phyloP scores from a whole-genome alignment of 2,888 invertebrate genomes.

The Chrysomela aeneicollis region DNA sequence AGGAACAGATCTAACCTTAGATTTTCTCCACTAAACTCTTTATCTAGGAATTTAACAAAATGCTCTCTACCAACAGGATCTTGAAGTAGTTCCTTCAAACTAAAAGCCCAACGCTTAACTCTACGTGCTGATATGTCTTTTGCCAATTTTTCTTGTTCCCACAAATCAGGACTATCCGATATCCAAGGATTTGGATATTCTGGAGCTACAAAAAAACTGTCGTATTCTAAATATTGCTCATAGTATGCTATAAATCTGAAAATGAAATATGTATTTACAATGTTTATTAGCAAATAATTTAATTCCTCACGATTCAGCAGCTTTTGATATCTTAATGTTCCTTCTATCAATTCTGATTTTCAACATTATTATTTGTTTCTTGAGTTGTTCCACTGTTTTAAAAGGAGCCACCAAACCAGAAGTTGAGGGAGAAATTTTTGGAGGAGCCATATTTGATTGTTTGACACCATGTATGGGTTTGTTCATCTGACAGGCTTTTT shows the following conservation, averaged over 20 bases:
- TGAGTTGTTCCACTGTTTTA: conserved; percentile 60
- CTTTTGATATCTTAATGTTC: conserved; percentile 91
- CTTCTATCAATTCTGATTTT: conserved; percentile 83
- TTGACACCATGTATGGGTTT: conserved; percentile 61
- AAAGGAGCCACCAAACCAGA: conserved; percentile 54
- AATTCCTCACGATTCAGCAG: conserved; percentile 86
- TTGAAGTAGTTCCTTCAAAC: conserved; percentile 90
- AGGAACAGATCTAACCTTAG: conserved; percentile 75
- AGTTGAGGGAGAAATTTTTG: conserved; percentile 66
- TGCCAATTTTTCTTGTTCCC: conserved; percentile 95
- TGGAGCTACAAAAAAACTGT: conserved; percentile 90
- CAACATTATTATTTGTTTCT: conserved; percentile 76
- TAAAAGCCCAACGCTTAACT: conserved; percentile 97
- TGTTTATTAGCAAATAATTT: neutral
- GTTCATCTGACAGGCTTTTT: conserved; percentile 84
- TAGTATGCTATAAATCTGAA: conserved; percentile 86
- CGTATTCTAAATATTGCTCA: conserved; percentile 96
- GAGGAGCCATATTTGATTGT: conserved; percentile 62
- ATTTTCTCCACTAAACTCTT: conserved; percentile 99
- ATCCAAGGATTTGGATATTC: conserved; percentile 98
- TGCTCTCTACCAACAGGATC: conserved; percentile 97
- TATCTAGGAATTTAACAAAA: conserved; percentile 94
- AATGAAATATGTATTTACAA: conserved; percentile 15
- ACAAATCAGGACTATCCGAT: conserved; percentile 92
- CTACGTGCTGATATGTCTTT: conserved; percentile 93